Percentiles rank a stretch among this genome's conserved stretches.
phyloP scores from a whole-genome alignment of 2,888 invertebrate species.

The Eupithecia abbreviata region DNA sequence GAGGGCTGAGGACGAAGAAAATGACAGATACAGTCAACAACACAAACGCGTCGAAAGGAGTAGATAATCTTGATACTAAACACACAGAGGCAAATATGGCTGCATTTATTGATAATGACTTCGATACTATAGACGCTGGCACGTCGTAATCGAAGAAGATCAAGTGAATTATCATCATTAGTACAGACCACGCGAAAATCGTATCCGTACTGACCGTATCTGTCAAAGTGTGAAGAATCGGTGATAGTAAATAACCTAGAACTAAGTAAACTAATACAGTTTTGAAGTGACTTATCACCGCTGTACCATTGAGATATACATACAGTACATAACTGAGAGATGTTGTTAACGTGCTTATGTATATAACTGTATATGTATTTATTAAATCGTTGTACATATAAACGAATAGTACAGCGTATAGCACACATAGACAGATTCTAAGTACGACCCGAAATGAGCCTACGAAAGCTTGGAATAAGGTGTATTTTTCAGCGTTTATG shows the following conservation, averaged over 20 bases:
- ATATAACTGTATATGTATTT: slow-evolving; percentile 86
- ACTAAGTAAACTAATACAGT: slow-evolving; percentile 92
- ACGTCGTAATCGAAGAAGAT: slow-evolving; percentile 97
- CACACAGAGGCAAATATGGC: slow-evolving; percentile 98
- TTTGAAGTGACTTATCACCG: slow-evolving; percentile 85
- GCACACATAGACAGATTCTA: slow-evolving; percentile 89
- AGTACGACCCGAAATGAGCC: slow-evolving; percentile 92
- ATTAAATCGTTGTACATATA: slow-evolving; percentile 88
- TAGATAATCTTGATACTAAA: slow-evolving; percentile 94
- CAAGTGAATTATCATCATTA: slow-evolving; percentile 94
- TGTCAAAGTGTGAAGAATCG: slow-evolving; percentile 96
- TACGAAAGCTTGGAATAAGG: slow-evolving; percentile 86
- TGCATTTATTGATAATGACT: slow-evolving; percentile 95
- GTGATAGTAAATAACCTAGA: slow-evolving; percentile 95
- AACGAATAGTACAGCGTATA: slow-evolving; percentile 89
- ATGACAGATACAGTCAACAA: slow-evolving; percentile 94
- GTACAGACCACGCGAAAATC: slow-evolving; percentile 95
- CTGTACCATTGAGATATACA: slow-evolving; percentile 62
- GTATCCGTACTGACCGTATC: slow-evolving; percentile 99
- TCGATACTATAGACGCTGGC: slow-evolving; percentile 93
- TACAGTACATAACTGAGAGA: slow-evolving; percentile 86
- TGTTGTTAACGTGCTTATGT: slow-evolving; percentile 82
- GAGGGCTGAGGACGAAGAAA: slow-evolving; percentile 94
- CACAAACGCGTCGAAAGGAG: slow-evolving; percentile 94
- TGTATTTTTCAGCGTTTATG: slow-evolving; percentile 89